Conservation (phyloP, 2,888 invertebrate genomes). For the Hemithea aestivaria region DNA sequence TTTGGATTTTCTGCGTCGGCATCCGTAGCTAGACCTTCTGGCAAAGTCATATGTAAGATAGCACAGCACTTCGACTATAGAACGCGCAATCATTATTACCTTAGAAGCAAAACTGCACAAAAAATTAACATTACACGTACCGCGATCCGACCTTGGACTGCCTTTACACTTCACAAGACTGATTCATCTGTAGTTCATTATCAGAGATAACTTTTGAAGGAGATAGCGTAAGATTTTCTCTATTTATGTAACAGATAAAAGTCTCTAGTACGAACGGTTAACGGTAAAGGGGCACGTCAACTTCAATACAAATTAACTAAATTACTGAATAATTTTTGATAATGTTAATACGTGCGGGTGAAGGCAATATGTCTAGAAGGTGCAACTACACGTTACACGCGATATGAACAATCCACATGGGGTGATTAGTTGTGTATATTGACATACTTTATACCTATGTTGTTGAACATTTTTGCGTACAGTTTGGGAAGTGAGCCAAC, state of each 20-base stretch:
- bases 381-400: too few relatives aligned
- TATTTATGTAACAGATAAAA: slow-evolving; percentile 7
- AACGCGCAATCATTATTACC: slow-evolving; percentile 42
- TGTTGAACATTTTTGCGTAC: background rate
- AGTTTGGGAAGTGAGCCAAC: slow-evolving; percentile 9
- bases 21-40: slow-evolving; percentile 30
- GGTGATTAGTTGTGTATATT: background rate
- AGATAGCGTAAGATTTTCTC: slow-evolving; percentile 17
- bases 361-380: slow-evolving; percentile 12
- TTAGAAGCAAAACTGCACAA: slow-evolving; percentile 19
- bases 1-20: slow-evolving; percentile 28
- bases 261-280: slow-evolving; percentile 1
- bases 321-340: slow-evolving; percentile 25
- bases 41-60: slow-evolving; percentile 47
- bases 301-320: slow-evolving; percentile 14
- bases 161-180: slow-evolving; percentile 34
- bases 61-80: slow-evolving; percentile 46
- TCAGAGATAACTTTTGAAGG: slow-evolving; percentile 22
- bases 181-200: slow-evolving; percentile 53
- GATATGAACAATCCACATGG: slow-evolving; percentile 14
- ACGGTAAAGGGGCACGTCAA: slow-evolving; percentile 17
- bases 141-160: slow-evolving; percentile 49
- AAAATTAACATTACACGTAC: slow-evolving; percentile 32
- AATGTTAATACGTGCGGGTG: slow-evolving; percentile 19
- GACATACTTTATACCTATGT: background rate